Evolutionary conservation across 2,797 vertebrate genomes (phyloP).

Genomic region (Hafferia zeledoni): DNA sequence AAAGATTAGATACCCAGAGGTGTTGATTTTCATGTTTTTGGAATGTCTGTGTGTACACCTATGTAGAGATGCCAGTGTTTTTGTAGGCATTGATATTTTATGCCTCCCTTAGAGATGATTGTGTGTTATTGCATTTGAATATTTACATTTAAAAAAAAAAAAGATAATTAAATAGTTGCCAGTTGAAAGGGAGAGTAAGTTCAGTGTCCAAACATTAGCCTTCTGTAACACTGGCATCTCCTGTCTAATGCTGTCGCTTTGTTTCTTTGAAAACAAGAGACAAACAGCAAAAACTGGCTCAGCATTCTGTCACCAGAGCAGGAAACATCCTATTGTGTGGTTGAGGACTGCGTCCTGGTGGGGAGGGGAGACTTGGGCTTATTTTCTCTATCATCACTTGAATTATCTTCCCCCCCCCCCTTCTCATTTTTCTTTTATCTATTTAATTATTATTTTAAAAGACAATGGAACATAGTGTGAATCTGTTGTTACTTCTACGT

Average conservation of each 20-base stretch:
- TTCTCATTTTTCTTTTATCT: neutral
- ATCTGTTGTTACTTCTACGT: neutral
- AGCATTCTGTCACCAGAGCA: conserved; percentile 10
- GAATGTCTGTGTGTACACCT: neutral
- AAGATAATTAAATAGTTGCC: neutral
- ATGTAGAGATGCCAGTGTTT: neutral
- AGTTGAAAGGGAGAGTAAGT: conserved; percentile 36
- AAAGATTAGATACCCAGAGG: neutral
- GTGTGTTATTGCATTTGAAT: neutral
- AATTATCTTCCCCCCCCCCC: neutral
- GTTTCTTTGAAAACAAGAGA: conserved; percentile 68
- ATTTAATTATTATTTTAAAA: neutral
- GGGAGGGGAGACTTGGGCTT: neutral
- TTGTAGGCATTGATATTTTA: neutral
- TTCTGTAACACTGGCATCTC: conserved; percentile 7
- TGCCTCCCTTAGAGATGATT: neutral
- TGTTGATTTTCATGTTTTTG: neutral
- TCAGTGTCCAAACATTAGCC: conserved; percentile 3
- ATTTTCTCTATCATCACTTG: neutral
- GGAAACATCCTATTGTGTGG: conserved; percentile 41
- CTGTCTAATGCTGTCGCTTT: conserved; percentile 15
- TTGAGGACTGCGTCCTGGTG: neutral
- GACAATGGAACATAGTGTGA: neutral
- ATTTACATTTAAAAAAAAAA: conserved; percentile 1
- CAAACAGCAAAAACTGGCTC: conserved; percentile 58